These are phyloP conservation scores for Nannoperca australis DNA, from an alignment of 2,797 vertebrate genomes.

Conservation along the genomic window DNA sequence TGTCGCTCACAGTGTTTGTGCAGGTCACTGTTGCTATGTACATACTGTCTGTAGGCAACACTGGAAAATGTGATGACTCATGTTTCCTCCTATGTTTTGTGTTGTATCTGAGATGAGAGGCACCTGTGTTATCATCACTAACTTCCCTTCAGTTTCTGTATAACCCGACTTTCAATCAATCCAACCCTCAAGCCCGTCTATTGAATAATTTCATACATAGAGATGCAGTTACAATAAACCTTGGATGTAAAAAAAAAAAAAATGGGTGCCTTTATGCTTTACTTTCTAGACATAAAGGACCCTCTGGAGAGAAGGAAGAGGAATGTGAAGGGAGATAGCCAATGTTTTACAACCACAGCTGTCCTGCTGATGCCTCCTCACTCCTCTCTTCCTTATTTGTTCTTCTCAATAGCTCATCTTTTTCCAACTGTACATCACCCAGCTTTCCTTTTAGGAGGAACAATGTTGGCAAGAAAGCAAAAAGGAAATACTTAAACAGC, in stretches of 20 bases:
- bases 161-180: not conserved
- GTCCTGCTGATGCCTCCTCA: constrained; percentile 15
- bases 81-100: not conserved
- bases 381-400: constrained; percentile 61
- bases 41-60: not conserved
- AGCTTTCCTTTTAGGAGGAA: constrained; percentile 34
- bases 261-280: not conserved
- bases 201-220: not conserved
- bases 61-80: constrained; percentile 2
- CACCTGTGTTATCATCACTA: not conserved
- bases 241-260: not conserved
- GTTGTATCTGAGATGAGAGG: not conserved
- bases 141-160: not conserved
- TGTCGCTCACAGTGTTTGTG: not conserved
- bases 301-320: constrained; percentile 2
- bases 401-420: constrained; percentile 32
- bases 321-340: constrained; percentile 8
- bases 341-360: constrained; percentile 23
- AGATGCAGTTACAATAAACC: not conserved
- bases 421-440: constrained; percentile 23
- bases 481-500: constrained; percentile 20
- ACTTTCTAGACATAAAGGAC: not conserved
- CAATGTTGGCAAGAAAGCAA: constrained; percentile 35
- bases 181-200: not conserved
- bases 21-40: constrained; percentile 7